These are phyloP conservation scores for Acanthosoma haemorrhoidale DNA, from an alignment of 2,888 invertebrate species.

Conservation along the genomic window DNA sequence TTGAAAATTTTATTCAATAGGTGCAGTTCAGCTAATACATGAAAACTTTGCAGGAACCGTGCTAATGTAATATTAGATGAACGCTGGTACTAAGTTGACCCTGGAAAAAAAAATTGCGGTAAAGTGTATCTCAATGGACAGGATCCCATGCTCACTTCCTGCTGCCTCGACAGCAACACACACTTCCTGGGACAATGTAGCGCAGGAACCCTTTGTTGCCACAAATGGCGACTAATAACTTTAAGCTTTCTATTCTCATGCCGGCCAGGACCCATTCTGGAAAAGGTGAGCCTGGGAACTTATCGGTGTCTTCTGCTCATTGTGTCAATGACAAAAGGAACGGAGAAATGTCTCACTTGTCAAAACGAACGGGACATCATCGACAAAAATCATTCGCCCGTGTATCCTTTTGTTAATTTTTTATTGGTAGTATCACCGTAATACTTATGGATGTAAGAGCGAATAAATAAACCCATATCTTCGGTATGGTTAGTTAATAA, in stretches of 20 bases:
- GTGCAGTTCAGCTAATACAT: too few relatives aligned
- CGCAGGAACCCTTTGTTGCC: neutral
- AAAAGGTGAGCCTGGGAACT: neutral
- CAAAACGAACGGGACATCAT: too few relatives aligned
- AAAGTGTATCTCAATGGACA: neutral
- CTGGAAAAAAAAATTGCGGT: neutral
- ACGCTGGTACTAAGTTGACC: too few relatives aligned
- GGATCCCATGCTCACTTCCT: conserved; percentile 4
- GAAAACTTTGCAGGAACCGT: too few relatives aligned
- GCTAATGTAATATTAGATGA: too few relatives aligned
- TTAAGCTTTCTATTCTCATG: neutral
- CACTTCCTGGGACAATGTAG: neutral
- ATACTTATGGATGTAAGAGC: too few relatives aligned
- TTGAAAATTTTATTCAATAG: too few relatives aligned
- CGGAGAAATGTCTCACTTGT: neutral
- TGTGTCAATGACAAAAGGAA: neutral
- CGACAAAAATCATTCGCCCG: too few relatives aligned
- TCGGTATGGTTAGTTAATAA: too few relatives aligned
- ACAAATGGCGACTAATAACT: conserved; percentile 5
- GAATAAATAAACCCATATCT: too few relatives aligned
- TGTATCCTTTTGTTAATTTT: too few relatives aligned
- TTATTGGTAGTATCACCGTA: too few relatives aligned
- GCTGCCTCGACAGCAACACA: neutral
- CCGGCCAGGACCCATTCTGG: neutral
- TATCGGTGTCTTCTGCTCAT: neutral